Base-by-base conservation (phyloP, 2,888 invertebrate species). In the Dryadula phaetusa region DNA sequence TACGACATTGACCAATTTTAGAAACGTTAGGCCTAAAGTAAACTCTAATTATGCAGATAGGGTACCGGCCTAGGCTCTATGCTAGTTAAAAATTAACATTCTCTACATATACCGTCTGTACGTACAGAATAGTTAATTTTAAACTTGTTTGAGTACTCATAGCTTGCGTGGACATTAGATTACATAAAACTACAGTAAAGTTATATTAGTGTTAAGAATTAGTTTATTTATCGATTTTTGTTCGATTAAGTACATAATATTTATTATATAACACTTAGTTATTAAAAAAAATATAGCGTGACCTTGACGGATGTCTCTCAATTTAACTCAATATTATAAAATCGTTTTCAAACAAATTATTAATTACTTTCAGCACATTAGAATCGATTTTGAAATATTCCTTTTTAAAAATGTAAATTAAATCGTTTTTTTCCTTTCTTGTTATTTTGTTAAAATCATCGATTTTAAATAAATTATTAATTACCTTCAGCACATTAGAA, bases 31-130 rank as follows among this genome's bases (percentile, higher is more conserved):
- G 72, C 74, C 73, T 76, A 76, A 76, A 72, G 69, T 60, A 66
- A 72, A 67, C 67, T 72, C 73, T 75, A 75, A 76, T 81, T 80
- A 82, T 82, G 77, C 77, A 82, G 78, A 77, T 77, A 76, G 73
- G 16, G 52, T 60, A 54, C 63, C 49, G 42, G 34, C 64, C 64
- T 53, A 61, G 54, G 47, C 70, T 70, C 68, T 67, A 72, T 73
- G 63, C 70, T 34, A 69, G 64, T 69, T 72, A 65, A 71, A 70
- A 76, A 73, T 74, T 75, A 58, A 69, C 70, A 74, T 72, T 71
- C 70, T 46, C 32, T 62, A 46, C 62, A 62, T 60, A 49, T 32
- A 42, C 54, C 46, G 40, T 37, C 63, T 40, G 49, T 66, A 67
- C 25, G 49, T 60, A 61, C 34, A 73, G 80, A 78, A 79, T 78